Conservation (phyloP, 2,113 vertebrate genomes). For the Thunnus thynnus region DNA sequence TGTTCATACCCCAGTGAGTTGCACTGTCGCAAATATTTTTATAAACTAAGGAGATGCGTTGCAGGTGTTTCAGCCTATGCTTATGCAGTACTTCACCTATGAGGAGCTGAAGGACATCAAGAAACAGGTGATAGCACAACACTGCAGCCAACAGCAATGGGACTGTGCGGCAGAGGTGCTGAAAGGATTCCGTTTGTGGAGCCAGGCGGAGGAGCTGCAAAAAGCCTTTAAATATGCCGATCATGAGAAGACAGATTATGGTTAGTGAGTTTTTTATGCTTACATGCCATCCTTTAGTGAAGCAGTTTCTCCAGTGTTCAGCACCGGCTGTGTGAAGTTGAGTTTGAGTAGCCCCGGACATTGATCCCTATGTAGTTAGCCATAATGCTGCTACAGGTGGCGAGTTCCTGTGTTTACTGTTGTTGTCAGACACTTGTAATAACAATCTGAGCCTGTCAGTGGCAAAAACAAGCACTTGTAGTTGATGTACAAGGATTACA, state of each 20-base stretch:
- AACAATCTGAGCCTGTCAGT: too few relatives aligned
- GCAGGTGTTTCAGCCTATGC: constrained; percentile 99
- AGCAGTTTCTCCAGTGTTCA: neutral
- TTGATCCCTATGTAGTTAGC: too few relatives aligned
- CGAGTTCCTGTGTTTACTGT: too few relatives aligned
- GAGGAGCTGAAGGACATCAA: constrained; percentile 99
- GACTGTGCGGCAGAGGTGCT: constrained; percentile 88
- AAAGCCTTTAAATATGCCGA: constrained; percentile 95
- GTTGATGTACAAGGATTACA: too few relatives aligned
- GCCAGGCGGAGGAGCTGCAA: constrained; percentile 93
- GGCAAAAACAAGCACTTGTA: too few relatives aligned
- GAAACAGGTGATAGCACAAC: constrained; percentile 97
- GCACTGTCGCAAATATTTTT: neutral
- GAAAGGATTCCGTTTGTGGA: constrained; percentile 92
- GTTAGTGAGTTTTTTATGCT: constrained; percentile 77
- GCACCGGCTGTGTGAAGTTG: too few relatives aligned
- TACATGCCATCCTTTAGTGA: too few relatives aligned
- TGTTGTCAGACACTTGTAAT: too few relatives aligned
- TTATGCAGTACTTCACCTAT: constrained; percentile 99
- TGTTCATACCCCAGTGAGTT: neutral
- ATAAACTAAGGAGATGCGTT: constrained; percentile 46
- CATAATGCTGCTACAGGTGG: too few relatives aligned
- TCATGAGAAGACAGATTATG: constrained; percentile 93
- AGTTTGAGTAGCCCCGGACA: neutral
- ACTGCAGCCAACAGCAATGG: constrained; percentile 89